Evolutionary conservation across 2,113 vertebrate species (phyloP).

Genomic region (Microcebus griseorufus): DNA sequence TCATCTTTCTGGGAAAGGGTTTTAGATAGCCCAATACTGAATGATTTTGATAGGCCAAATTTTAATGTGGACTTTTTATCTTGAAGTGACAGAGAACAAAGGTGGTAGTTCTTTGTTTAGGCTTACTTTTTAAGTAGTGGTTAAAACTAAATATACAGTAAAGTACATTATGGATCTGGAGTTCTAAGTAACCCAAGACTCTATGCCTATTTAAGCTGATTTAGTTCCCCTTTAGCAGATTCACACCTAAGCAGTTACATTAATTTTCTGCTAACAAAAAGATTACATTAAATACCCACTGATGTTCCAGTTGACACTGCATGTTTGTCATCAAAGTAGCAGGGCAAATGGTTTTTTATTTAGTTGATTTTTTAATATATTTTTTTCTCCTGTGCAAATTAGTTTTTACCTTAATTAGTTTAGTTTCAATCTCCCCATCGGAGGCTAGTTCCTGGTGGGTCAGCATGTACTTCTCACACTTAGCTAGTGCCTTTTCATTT

Average conservation of each 20-base stretch:
- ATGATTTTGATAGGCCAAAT: background rate
- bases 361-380: background rate
- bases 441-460: conserved; percentile 98
- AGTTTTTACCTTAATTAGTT: conserved; percentile 94
- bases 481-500: conserved; percentile 93
- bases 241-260: background rate
- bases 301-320: background rate
- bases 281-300: background rate
- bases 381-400: conserved; percentile 9
- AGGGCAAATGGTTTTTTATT: background rate
- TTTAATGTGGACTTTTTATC: background rate
- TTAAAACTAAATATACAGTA: background rate
- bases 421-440: conserved; percentile 96
- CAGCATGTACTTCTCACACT: conserved; percentile 97
- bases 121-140: conserved; percentile 22
- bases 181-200: background rate
- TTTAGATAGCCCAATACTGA: background rate
- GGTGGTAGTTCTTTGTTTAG: background rate
- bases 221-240: background rate
- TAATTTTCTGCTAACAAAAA: conserved; percentile 8
- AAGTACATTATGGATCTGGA: background rate
- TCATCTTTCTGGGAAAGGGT: background rate
- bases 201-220: background rate
- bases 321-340: background rate
- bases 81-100: background rate